Conservation (phyloP, 1,140 invertebrate species). For the Caligus rogercresseyi region DNA sequence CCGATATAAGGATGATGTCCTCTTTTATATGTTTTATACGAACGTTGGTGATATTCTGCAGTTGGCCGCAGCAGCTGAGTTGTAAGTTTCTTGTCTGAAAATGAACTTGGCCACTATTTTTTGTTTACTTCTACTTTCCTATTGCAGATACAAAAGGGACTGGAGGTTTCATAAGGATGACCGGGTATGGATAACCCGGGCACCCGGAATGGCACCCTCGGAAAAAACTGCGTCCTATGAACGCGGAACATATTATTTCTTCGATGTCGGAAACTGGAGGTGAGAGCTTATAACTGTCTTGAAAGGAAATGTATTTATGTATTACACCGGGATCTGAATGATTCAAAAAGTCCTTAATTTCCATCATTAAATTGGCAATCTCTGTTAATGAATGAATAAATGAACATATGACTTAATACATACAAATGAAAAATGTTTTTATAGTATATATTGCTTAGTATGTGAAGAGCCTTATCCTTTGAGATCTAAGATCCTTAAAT, state of each 20-base stretch:
- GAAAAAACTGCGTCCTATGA: constrained; percentile 91
- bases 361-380: too few species aligned
- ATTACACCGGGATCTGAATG: not conserved
- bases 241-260: constrained; percentile 95
- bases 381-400: too few species aligned
- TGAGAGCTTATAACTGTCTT: constrained; percentile 40
- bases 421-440: too few species aligned
- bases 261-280: constrained; percentile 90
- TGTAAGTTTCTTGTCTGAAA: constrained; percentile 47
- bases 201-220: constrained; percentile 69
- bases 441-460: too few species aligned
- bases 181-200: constrained; percentile 95
- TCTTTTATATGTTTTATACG: constrained; percentile 99
- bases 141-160: constrained; percentile 66
- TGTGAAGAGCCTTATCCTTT: too few species aligned
- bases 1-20: constrained; percentile 92
- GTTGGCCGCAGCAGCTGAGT: constrained; percentile 79
- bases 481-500: too few species aligned
- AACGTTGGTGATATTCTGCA: constrained; percentile 95
- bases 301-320: too few species aligned
- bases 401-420: too few species aligned
- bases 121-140: constrained; percentile 4
- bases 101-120: not conserved
- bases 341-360: not conserved
- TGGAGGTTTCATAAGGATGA: constrained; percentile 99